phyloP scores from a whole-genome alignment of 1,140 invertebrate species.

The Galleria mellonella region DNA sequence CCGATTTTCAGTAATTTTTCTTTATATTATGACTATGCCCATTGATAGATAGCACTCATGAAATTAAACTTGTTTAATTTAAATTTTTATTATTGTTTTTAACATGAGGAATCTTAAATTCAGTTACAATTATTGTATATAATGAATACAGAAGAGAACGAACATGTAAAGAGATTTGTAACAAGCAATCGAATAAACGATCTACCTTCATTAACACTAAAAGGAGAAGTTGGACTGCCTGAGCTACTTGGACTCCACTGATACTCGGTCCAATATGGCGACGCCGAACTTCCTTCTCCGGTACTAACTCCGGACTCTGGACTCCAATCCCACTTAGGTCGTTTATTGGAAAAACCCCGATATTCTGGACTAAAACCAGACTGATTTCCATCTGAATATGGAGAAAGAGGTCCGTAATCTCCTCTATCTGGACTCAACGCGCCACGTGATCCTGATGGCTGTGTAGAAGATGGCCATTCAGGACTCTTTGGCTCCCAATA shows the following conservation, averaged over 20 bases:
- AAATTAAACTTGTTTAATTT: too few relatives aligned
- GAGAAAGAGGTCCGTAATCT: conserved; percentile 35
- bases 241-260: conserved; percentile 63
- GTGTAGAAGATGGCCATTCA: conserved; percentile 34
- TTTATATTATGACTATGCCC: too few relatives aligned
- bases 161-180: too few relatives aligned
- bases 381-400: conserved; percentile 46
- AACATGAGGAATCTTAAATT: too few relatives aligned
- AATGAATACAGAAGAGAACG: too few relatives aligned
- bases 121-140: too few relatives aligned
- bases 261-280: conserved; percentile 48
- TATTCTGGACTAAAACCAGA: conserved; percentile 61
- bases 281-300: conserved; percentile 44
- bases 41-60: too few relatives aligned
- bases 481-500: conserved; percentile 61
- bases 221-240: conserved; percentile 43
- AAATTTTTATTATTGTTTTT: too few relatives aligned
- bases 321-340: conserved; percentile 52
- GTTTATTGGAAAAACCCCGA: conserved; percentile 27
- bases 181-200: too few relatives aligned
- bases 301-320: conserved; percentile 53
- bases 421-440: conserved; percentile 33
- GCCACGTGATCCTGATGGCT: conserved; percentile 17
- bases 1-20: too few relatives aligned
- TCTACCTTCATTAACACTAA: conserved; percentile 47